Conservation (phyloP, 2,113 vertebrate species). For the Siniperca chuatsi region DNA sequence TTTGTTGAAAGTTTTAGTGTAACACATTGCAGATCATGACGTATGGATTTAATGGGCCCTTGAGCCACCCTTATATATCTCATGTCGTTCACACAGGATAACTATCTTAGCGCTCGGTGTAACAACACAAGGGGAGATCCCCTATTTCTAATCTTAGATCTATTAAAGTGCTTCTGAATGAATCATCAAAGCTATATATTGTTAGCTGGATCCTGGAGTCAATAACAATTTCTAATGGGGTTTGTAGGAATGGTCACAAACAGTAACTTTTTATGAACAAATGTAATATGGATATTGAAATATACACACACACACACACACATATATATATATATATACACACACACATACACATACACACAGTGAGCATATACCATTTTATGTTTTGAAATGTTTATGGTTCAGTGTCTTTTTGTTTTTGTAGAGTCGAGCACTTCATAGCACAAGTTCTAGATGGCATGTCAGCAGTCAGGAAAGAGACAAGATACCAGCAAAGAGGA, state of each 20-base stretch:
- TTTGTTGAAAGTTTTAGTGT: slow-evolving; percentile 80
- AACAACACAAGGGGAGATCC: slow-evolving; percentile 77
- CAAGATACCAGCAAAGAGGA: slow-evolving; percentile 23
- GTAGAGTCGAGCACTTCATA: neutral
- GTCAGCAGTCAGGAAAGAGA: slow-evolving; percentile 31
- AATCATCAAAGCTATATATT: slow-evolving; percentile 77
- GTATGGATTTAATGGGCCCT: slow-evolving; percentile 80
- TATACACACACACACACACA: neutral
- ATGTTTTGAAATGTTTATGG: neutral
- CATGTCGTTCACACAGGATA: slow-evolving; percentile 65
- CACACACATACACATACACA: no score
- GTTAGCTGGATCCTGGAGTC: slow-evolving; percentile 69
- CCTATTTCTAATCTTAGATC: slow-evolving; percentile 77
- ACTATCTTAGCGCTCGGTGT: slow-evolving; percentile 69
- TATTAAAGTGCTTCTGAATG: slow-evolving; percentile 75
- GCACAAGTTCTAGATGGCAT: neutral
- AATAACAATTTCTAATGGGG: slow-evolving; percentile 68
- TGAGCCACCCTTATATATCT: slow-evolving; percentile 72
- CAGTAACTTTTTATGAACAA: slow-evolving; percentile 33
- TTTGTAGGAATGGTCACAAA: slow-evolving; percentile 49
- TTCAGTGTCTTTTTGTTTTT: neutral
- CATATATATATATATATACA: neutral
- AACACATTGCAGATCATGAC: slow-evolving; percentile 77
- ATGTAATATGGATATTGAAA: slow-evolving; percentile 6
- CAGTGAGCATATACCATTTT: no score